Evolutionary conservation across 2,797 vertebrate species (phyloP).

Genomic region (Peromyscus melanophrys): DNA sequence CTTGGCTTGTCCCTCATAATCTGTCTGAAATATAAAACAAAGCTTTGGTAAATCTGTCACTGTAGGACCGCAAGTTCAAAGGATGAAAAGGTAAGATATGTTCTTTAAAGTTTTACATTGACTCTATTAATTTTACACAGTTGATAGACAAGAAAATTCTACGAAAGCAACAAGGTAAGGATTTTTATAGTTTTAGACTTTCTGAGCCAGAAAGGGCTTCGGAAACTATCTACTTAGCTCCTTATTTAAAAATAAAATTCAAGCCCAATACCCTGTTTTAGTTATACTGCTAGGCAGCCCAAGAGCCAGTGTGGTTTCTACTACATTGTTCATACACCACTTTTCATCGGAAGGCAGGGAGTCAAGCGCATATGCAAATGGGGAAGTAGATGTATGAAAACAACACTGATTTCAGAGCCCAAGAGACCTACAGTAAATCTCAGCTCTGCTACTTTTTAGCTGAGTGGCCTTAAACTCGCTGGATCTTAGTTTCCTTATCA

Average conservation of each 20-base stretch:
- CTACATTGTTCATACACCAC: background rate
- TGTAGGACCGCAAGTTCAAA: background rate
- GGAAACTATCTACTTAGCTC: slow-evolving; percentile 14
- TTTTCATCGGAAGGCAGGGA: slow-evolving; percentile 19
- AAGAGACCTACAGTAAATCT: background rate
- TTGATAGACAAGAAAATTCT: slow-evolving; percentile 10
- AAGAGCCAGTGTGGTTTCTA: background rate
- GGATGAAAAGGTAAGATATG: background rate
- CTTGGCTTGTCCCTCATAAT: slow-evolving; percentile 98
- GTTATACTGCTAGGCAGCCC: background rate
- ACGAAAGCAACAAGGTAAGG: background rate
- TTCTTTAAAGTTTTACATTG: slow-evolving; percentile 38
- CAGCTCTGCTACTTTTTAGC: slow-evolving; percentile 31
- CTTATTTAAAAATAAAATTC: slow-evolving; percentile 34
- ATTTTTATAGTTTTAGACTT: background rate
- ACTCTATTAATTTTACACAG: slow-evolving; percentile 34
- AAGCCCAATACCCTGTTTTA: background rate
- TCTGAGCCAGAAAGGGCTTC: background rate
- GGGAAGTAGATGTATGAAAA: background rate
- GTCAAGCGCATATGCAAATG: background rate
- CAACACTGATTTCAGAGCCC: slow-evolving; percentile 17
- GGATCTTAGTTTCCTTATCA: slow-evolving; percentile 56
- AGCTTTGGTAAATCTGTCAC: slow-evolving; percentile 34
- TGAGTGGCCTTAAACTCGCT: slow-evolving; percentile 23
- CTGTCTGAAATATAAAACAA: slow-evolving; percentile 92